A percentile compares a stretch with the other conserved stretches of the same genome.
Conservation (phyloP, 2,797 vertebrate species). For the Acanthiza pusilla region DNA sequence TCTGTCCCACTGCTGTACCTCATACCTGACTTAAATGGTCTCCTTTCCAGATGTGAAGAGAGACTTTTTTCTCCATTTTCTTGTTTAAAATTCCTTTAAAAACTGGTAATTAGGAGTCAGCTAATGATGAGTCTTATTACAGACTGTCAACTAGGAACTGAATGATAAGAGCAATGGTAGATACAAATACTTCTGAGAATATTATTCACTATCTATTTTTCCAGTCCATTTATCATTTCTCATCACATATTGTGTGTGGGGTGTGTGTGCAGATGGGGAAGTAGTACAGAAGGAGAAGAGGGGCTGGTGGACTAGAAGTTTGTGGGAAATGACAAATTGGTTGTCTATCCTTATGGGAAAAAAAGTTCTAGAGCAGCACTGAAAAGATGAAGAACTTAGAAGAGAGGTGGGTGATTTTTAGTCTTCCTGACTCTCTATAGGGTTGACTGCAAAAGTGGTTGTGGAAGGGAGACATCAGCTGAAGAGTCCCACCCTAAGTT, state of each 20-base stretch:
- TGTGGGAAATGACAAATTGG: not conserved
- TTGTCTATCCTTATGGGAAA: not conserved
- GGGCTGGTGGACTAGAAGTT: not conserved
- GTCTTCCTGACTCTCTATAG: not conserved
- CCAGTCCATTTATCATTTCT: not conserved
- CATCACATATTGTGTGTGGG: not conserved
- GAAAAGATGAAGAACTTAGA: not conserved
- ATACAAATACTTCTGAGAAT: not conserved
- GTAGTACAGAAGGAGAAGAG: not conserved
- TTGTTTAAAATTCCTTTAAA: not conserved
- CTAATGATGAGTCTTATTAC: not conserved
- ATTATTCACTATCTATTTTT: not conserved
- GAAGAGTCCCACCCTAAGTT: not conserved
- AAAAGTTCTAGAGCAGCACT: not conserved
- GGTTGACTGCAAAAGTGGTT: not conserved
- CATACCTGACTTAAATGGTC: not conserved
- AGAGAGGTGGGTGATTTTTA: not conserved
- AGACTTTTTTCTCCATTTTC: not conserved
- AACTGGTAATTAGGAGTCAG: not conserved
- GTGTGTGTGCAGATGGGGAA: not conserved
- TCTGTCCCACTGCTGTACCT: not conserved
- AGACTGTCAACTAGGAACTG: not conserved
- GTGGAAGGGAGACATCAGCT: not conserved
- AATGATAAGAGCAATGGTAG: not conserved
- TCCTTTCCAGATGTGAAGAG: not conserved